Evolutionary conservation across 2,888 invertebrate genomes (phyloP).

Genomic region (Nysson spinosus): DNA sequence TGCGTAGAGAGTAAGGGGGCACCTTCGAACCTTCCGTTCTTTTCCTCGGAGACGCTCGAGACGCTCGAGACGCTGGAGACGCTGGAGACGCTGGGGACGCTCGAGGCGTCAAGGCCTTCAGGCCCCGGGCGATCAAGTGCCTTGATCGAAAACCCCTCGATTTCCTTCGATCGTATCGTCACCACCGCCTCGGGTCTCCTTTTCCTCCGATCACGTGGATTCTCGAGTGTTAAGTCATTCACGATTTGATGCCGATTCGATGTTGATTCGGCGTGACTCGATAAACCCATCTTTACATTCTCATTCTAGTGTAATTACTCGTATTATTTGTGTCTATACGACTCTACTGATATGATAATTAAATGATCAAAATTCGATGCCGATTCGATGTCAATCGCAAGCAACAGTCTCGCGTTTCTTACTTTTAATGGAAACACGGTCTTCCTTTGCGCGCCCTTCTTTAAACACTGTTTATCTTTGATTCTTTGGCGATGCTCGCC

Average conservation of each 20-base stretch:
- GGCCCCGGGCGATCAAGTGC: constrained; percentile 68
- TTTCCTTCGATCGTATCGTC: constrained; percentile 36
- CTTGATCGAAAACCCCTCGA: constrained; percentile 67
- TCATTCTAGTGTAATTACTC: no score
- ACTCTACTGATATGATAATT: no score
- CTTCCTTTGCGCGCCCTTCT: background rate
- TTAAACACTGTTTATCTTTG: no score
- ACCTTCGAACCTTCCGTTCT: constrained; percentile 11
- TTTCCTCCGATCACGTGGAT: constrained; percentile 23
- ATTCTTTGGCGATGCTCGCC: no score
- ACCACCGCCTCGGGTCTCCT: constrained; percentile 29
- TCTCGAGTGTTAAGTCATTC: constrained; percentile 30
- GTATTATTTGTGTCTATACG: no score
- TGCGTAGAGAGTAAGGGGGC: background rate
- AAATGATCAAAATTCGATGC: no score
- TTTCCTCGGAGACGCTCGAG: background rate
- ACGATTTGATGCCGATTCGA: constrained; percentile 7
- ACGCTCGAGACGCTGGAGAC: background rate
- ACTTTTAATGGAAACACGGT: constrained; percentile 15
- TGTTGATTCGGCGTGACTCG: no score
- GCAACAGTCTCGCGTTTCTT: constrained; percentile 7
- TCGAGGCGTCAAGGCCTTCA: constrained; percentile 64
- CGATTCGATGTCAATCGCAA: constrained; percentile 5
- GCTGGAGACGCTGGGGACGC: constrained; percentile 34
- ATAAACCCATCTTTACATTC: no score